These are phyloP conservation scores for Cotesia typhae DNA, from an alignment of 1,140 invertebrate species.

Conservation along the genomic window DNA sequence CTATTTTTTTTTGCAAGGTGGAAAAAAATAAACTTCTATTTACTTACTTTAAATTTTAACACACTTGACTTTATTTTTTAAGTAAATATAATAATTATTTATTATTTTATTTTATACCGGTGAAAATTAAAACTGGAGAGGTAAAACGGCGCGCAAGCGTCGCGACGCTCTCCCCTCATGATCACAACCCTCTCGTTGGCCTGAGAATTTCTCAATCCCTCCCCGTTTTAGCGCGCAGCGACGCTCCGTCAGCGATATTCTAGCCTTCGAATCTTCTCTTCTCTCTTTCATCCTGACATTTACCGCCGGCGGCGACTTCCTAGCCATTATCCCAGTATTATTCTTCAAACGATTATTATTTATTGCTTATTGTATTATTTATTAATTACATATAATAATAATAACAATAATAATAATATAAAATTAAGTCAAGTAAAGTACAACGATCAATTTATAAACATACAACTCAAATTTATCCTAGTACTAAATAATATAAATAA, in stretches of 20 bases:
- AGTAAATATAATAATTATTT: neutral
- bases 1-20: too few species aligned
- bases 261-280: conserved; percentile 43
- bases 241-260: conserved; percentile 23
- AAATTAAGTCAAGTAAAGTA: too few species aligned
- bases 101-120: neutral
- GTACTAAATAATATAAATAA: too few species aligned
- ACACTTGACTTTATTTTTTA: neutral
- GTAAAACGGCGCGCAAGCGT: conserved; percentile 35
- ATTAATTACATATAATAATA: too few species aligned
- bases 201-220: conserved; percentile 43
- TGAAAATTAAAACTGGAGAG: conserved; percentile 30
- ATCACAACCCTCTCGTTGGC: conserved; percentile 13
- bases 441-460: too few species aligned
- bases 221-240: conserved; percentile 34
- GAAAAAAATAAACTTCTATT: too few species aligned
- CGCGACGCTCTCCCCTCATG: conserved; percentile 19
- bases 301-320: conserved; percentile 43
- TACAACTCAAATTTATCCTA: too few species aligned
- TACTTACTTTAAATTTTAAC: too few species aligned
- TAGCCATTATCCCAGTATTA: conserved; percentile 40
- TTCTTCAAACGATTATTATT: conserved; percentile 3
- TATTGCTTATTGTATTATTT: too few species aligned
- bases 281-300: conserved; percentile 44
- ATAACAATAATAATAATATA: too few species aligned